Percentiles rank a stretch among this genome's conserved stretches.
These are phyloP conservation scores for Suricata suricatta DNA, from an alignment of 2,113 vertebrate species.

Conservation along the genomic window DNA sequence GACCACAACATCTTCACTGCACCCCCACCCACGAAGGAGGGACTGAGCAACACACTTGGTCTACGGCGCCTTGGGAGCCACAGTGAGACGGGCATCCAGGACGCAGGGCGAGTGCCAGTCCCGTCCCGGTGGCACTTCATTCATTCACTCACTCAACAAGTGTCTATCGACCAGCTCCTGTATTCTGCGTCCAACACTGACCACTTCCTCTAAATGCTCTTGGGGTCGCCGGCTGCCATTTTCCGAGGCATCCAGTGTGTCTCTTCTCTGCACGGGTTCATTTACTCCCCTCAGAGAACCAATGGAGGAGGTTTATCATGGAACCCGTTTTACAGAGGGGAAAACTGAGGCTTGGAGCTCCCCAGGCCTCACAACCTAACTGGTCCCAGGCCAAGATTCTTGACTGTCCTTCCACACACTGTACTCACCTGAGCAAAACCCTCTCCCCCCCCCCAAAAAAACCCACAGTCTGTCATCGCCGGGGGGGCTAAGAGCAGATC, in stretches of 20 bases:
- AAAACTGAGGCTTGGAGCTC: not conserved
- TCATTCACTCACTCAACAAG: not conserved
- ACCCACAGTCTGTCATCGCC: fast-evolving
- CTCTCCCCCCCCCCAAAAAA: not conserved
- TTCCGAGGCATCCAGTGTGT: not conserved
- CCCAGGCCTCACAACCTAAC: not conserved
- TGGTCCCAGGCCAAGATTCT: not conserved
- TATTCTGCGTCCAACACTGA: not conserved
- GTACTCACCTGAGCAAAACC: not conserved
- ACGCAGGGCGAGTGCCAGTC: not conserved
- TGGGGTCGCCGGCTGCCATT: not conserved
- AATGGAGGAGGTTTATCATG: not conserved
- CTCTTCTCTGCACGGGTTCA: not conserved
- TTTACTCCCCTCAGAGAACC: not conserved
- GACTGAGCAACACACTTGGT: not conserved
- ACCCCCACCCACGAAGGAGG: not conserved
- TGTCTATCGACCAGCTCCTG: not conserved
- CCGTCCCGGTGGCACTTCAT: not conserved
- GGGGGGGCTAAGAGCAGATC: not conserved
- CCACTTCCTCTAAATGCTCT: not conserved
- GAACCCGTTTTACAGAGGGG: not conserved
- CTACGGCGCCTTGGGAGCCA: not conserved
- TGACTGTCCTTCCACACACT: not conserved
- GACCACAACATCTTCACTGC: conserved; percentile 39
- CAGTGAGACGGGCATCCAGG: not conserved